phyloP scores from a whole-genome alignment of 1,140 invertebrate species.

The Drosophila sproati region DNA sequence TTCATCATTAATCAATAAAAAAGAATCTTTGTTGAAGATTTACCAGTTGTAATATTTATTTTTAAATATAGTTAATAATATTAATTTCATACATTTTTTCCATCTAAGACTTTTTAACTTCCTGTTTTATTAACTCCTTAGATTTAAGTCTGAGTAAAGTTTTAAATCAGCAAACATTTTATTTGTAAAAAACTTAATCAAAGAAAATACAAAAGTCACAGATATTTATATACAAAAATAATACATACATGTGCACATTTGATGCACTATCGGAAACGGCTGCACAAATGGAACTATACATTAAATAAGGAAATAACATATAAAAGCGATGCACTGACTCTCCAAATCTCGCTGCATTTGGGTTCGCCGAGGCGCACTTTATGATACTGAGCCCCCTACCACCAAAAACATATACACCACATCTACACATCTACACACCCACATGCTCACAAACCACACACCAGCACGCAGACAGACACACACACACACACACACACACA shows the following conservation, averaged over 20 bases:
- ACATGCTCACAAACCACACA: conserved; percentile 8
- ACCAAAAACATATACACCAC: conserved; percentile 5
- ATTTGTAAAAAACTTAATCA: background rate
- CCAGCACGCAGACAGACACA: background rate
- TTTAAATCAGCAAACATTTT: background rate
- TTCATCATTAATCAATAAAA: no score
- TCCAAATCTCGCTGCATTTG: conserved; percentile 54
- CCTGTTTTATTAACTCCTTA: no score
- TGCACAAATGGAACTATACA: conserved; percentile 41
- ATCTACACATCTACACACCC: conserved; percentile 1
- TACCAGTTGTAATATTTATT: no score
- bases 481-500: conserved; percentile 13
- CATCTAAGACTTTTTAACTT: no score
- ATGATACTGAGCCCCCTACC: conserved; percentile 45
- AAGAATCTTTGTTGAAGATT: no score
- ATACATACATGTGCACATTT: background rate
- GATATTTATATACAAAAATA: background rate
- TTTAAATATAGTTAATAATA: no score
- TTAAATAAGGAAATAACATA: conserved; percentile 59
- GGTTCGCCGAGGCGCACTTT: conserved; percentile 58
- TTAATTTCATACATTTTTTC: no score
- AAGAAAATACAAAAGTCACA: background rate
- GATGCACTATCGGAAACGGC: conserved; percentile 6
- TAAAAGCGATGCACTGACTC: conserved; percentile 53
- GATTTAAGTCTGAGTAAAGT: no score